Percentiles rank a stretch among this genome's conserved stretches.
Evolutionary conservation across 2,113 vertebrate genomes (phyloP).

Genomic region (Psilopsiagon aurifrons): DNA sequence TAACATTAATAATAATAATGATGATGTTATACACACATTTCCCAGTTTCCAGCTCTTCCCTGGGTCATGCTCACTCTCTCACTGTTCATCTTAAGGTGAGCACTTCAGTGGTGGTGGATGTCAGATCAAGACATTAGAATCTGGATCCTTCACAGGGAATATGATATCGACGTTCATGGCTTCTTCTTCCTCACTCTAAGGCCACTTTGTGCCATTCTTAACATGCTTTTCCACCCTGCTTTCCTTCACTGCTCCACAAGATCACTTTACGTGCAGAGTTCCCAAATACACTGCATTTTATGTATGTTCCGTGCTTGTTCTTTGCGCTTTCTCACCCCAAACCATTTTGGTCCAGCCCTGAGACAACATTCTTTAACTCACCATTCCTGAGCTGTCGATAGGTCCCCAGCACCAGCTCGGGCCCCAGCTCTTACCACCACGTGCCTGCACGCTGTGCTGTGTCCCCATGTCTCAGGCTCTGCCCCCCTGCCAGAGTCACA

Average conservation of each 20-base stretch:
- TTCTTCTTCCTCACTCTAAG: not conserved
- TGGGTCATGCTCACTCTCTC: not conserved
- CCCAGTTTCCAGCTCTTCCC: not conserved
- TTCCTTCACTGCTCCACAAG: not conserved
- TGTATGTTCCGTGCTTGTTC: not conserved
- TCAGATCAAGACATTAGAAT: not conserved
- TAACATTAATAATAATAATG: not conserved
- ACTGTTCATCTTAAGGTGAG: not conserved
- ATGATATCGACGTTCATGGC: no score
- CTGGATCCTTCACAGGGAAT: not conserved
- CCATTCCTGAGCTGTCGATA: not conserved
- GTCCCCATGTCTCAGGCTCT: not conserved
- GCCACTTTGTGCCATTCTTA: not conserved
- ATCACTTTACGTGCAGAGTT: not conserved
- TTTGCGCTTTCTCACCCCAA: not conserved
- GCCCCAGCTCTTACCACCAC: not conserved
- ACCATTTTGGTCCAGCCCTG: not conserved
- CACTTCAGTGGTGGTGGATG: not conserved
- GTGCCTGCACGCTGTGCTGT: not conserved
- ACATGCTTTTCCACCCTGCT: not conserved
- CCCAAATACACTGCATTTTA: not conserved
- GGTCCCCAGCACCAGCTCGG: not conserved
- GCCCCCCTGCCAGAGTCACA: rapidly evolving
- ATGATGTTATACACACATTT: not conserved
- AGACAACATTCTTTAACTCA: not conserved